Conservation (phyloP, 2,113 vertebrate species). For the Procavia capensis region DNA sequence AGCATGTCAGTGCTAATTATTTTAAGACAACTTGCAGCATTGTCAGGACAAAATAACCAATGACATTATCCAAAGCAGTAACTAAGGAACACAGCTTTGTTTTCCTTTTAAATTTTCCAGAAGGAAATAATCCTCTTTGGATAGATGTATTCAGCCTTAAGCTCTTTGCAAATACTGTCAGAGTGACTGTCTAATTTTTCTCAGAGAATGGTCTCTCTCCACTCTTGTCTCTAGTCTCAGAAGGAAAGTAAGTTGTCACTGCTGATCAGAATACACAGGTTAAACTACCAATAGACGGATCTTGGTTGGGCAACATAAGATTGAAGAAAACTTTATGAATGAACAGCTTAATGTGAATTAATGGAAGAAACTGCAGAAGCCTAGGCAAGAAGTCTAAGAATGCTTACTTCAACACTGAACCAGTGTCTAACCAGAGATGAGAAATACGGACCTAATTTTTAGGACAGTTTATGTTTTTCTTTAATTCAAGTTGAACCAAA, state of each 20-base stretch:
- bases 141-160: not conserved
- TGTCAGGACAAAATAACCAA: conserved; percentile 40
- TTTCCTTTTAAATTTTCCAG: not conserved
- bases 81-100: not conserved
- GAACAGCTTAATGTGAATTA: not conserved
- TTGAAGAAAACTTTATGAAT: not conserved
- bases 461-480: not conserved
- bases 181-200: not conserved
- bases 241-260: not conserved
- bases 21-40: conserved; percentile 40
- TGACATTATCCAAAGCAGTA: conserved; percentile 48
- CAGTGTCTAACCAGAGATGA: not conserved
- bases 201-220: not conserved
- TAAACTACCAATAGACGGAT: not conserved
- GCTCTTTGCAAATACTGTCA: not conserved
- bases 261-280: conserved; percentile 12
- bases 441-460: not conserved
- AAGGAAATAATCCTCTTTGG: not conserved
- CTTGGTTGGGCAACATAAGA: not conserved
- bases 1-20: not conserved
- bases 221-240: not conserved
- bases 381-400: not conserved
- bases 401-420: not conserved
- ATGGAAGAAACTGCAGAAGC: not conserved
- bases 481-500: not conserved